Evolutionary conservation across 2,797 vertebrate genomes (phyloP).

Genomic region (Pachyuromys duprasi): DNA sequence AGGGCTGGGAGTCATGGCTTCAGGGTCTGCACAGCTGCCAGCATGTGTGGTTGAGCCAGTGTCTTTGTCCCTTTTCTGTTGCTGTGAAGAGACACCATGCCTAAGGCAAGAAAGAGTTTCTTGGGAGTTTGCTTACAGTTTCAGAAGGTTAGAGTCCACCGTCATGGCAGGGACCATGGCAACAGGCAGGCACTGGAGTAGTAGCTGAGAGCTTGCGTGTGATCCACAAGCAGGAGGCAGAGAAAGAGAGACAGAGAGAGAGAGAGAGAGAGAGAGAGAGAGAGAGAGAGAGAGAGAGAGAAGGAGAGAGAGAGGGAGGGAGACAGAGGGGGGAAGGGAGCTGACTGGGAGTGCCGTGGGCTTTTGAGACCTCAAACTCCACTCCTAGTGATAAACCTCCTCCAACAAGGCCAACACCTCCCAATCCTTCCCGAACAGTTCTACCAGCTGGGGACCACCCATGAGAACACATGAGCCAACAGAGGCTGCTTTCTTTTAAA

Average conservation of each 20-base stretch:
- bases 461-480: neutral
- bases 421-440: neutral
- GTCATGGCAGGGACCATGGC: neutral
- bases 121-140: neutral
- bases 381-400: neutral
- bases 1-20: neutral
- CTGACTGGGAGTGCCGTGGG: neutral
- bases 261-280: neutral
- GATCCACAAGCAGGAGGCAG: neutral
- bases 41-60: neutral
- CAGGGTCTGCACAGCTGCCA: neutral
- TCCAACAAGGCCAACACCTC: neutral
- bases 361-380: neutral
- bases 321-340: neutral
- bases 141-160: neutral
- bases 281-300: neutral
- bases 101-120: neutral
- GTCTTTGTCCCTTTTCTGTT: neutral
- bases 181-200: neutral
- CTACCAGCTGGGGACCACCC: neutral
- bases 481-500: neutral
- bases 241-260: neutral
- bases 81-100: neutral
- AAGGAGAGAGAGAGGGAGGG: neutral
- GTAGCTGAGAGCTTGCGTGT: neutral